Percentiles rank a stretch among this genome's conserved stretches.
These are phyloP conservation scores for Magallana angulata DNA, from an alignment of 1,140 invertebrate genomes.

Conservation along the genomic window DNA sequence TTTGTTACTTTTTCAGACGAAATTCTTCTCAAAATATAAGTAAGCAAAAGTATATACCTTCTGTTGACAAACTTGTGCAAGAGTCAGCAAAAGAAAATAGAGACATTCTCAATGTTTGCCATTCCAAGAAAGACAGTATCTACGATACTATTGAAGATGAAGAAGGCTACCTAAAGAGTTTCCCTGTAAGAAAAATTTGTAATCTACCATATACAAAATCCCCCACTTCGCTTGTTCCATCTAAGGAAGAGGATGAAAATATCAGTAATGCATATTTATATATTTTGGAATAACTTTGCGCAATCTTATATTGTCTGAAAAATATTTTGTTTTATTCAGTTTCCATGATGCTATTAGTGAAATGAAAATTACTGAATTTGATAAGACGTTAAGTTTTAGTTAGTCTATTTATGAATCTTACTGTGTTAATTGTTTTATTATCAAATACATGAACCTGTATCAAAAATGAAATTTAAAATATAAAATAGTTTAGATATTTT, in stretches of 20 bases:
- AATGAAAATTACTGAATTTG: no score
- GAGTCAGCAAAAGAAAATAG: not conserved
- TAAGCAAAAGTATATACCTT: not conserved
- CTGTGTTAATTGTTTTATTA: no score
- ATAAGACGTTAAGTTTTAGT: no score
- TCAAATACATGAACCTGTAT: no score
- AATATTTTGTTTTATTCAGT: no score
- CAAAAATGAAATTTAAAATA: no score
- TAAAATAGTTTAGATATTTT: no score
- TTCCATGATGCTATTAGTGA: no score
- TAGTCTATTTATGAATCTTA: no score
- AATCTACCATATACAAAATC: not conserved
- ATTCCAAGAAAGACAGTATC: not conserved
- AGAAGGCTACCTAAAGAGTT: not conserved
- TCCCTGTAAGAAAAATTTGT: not conserved
- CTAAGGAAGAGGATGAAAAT: not conserved
- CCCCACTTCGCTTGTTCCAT: not conserved
- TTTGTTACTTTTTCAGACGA: no score
- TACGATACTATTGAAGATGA: not conserved
- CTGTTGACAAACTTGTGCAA: not conserved
- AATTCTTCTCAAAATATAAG: not conserved
- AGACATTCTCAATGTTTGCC: not conserved
- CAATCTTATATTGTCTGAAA: no score
- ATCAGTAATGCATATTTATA: not conserved
- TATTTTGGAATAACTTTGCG: not conserved